These are phyloP conservation scores for Cariama cristata DNA, from an alignment of 2,113 vertebrate genomes.

Conservation along the genomic window DNA sequence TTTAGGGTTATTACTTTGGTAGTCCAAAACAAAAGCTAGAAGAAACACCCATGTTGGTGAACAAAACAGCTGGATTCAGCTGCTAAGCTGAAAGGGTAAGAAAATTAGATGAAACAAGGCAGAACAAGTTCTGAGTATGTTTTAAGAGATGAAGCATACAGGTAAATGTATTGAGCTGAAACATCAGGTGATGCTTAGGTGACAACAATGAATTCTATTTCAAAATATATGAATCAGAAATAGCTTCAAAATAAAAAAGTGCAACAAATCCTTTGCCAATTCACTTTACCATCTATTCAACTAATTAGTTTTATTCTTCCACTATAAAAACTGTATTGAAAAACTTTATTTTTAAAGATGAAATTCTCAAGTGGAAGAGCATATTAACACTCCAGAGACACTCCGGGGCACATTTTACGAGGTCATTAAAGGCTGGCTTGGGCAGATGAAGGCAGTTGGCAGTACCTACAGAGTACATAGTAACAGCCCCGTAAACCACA, in stretches of 20 bases:
- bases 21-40: neutral
- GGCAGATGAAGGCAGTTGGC: neutral
- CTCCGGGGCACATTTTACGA: neutral
- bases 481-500: neutral
- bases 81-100: neutral
- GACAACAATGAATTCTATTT: neutral
- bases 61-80: neutral
- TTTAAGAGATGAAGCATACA: neutral
- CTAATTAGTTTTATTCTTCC: slow-evolving; percentile 1
- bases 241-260: neutral
- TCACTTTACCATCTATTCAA: neutral
- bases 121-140: neutral
- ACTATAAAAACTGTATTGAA: neutral
- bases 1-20: neutral
- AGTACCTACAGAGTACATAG: neutral
- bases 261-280: neutral
- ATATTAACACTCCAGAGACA: slow-evolving; percentile 21
- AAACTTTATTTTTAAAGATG: neutral
- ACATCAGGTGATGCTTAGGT: neutral
- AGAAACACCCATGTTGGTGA: neutral
- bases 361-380: neutral
- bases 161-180: neutral
- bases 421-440: slow-evolving; percentile 1
- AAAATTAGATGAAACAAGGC: neutral
- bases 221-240: neutral